phyloP scores from a whole-genome alignment of 2,797 vertebrate species.

The Dromococcyx pavoninus region DNA sequence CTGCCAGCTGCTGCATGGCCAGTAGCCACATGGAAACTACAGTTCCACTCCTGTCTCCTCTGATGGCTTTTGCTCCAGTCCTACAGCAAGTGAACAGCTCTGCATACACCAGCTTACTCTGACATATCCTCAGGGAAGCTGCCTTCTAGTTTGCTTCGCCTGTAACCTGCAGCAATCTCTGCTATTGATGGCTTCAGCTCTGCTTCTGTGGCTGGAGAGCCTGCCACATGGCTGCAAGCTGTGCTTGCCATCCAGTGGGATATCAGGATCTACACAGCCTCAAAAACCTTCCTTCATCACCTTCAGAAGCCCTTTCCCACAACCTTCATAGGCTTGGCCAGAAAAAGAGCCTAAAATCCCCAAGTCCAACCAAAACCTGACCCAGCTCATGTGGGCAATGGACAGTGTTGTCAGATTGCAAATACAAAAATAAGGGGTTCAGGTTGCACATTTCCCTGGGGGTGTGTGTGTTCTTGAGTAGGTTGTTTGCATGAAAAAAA shows the following conservation, averaged over 20 bases:
- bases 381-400: not conserved
- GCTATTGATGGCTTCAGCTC: not conserved
- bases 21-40: rapidly evolving
- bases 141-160: not conserved
- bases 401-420: not conserved
- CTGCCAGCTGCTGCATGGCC: rapidly evolving
- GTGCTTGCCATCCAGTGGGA: not conserved
- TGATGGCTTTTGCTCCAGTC: not conserved
- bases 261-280: not conserved
- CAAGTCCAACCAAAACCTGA: not conserved
- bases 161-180: not conserved
- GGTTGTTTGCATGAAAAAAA: not conserved
- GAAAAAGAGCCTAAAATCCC: not conserved
- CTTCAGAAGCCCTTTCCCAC: not conserved
- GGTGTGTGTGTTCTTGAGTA: not conserved
- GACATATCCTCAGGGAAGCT: not conserved
- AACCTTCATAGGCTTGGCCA: not conserved
- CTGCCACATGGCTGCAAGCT: not conserved
- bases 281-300: not conserved
- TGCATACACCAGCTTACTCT: not conserved
- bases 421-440: not conserved
- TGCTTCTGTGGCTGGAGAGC: not conserved
- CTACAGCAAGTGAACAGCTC: not conserved
- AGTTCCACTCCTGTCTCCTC: not conserved
- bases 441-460: not conserved